A percentile compares a stretch with the other conserved stretches of the same genome.
Conservation (phyloP, 2,113 vertebrate genomes). For the Calyptommatus sinebrachiatus region DNA sequence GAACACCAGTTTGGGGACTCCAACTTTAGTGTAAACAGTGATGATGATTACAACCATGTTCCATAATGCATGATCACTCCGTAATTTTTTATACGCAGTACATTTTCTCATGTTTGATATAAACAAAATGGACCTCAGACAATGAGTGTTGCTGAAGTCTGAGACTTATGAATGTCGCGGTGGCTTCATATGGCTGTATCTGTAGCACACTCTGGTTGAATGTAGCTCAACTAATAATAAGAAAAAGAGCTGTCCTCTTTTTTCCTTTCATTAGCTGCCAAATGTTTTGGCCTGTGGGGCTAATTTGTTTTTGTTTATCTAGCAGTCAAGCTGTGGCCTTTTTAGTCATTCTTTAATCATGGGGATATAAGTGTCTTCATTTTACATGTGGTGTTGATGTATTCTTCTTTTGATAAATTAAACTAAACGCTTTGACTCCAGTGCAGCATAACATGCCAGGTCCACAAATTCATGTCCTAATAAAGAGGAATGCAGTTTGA, state of each 20-base stretch:
- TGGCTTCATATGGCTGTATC: background rate
- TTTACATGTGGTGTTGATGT: conserved; percentile 26
- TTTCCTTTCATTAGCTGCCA: conserved; percentile 37
- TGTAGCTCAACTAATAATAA: background rate
- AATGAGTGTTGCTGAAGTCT: background rate
- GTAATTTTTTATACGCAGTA: background rate
- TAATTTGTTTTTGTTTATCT: conserved; percentile 42
- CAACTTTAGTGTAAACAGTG: too few relatives aligned
- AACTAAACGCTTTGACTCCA: background rate
- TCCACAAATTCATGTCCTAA: background rate
- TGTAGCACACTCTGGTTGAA: background rate
- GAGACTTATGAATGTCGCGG: background rate
- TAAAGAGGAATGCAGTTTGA: background rate
- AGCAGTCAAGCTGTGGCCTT: conserved; percentile 27
- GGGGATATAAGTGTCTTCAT: background rate
- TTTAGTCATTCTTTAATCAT: conserved; percentile 38
- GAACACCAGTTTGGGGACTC: too few relatives aligned
- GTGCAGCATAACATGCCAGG: background rate
- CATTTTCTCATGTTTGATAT: background rate
- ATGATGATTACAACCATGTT: background rate
- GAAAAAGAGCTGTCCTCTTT: conserved; percentile 15
- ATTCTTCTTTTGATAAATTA: conserved; percentile 40
- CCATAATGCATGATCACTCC: background rate
- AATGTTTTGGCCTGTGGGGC: background rate
- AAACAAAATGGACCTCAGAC: background rate